Evolutionary conservation across 2,113 vertebrate species (phyloP), one percentile per base, ranked within the genome.

Genomic region (Esox niger): DNA sequence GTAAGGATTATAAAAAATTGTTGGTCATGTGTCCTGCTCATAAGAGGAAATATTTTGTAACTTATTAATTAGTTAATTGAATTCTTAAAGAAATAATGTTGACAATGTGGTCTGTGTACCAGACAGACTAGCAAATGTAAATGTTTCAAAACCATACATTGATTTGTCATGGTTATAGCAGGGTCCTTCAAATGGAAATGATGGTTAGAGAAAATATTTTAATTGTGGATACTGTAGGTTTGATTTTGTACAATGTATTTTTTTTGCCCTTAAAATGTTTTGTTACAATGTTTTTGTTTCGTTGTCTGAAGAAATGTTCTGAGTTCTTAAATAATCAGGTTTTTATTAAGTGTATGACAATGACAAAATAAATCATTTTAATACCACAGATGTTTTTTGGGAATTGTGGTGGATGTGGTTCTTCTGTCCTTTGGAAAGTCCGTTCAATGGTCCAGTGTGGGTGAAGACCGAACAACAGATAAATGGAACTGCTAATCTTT

Each of bases 321-420:
- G 46, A 74, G 68, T 21, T 4, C 25, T 71, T 62, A 59, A 66
- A 71, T 74, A 69, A 69, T 73, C 17, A 64, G 47, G 21, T 23
- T 80, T 80, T 79, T 76, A 70, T 66, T 77, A 70, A 32, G n/a
- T 55, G 29, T 32, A 21, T 43, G 61, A 66, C 64, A 33, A 54
- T 74, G 17, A 55, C 75, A 20, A 81, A 81, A 63, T 6, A 55
- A 32, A 62, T 23, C 4, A 62, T 62, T 33, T 26, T 23, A 20
- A 66, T 27, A 43, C 20, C 64, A 32, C 20, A 30, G 49, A 13
- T 54, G 23, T 32, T 25, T 35, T n/a, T 30, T 29, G 11, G 27
- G 5, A 21, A 38, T 38, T 38, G 58, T 62, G 33, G 33, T 8
- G n/a, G 17, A 38, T 23, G 31, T 33, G 26, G 32, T 62, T 43